Percentiles rank a stretch among this genome's conserved stretches.
Conservation (phyloP, 2,888 invertebrate genomes). For the Labia minor region DNA sequence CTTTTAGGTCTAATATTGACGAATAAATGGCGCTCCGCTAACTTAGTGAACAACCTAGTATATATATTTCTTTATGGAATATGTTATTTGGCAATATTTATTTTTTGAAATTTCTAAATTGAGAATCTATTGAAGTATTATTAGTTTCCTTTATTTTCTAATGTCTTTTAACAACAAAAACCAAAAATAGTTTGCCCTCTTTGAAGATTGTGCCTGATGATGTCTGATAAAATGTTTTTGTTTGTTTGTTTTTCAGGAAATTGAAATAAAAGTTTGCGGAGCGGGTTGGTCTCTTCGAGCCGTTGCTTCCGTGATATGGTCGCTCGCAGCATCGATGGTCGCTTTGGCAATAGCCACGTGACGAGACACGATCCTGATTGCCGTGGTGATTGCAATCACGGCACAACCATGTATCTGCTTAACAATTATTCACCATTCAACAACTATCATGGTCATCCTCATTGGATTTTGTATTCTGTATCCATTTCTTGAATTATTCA, state of each 20-base stretch:
- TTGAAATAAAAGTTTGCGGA: conserved; percentile 39
- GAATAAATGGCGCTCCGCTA: too few relatives aligned
- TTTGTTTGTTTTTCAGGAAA: conserved; percentile 38
- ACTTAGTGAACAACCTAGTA: too few relatives aligned
- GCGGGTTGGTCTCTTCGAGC: conserved; percentile 13
- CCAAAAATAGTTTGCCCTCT: too few relatives aligned
- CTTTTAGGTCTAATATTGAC: too few relatives aligned
- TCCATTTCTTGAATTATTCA: not conserved
- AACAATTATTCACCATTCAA: not conserved
- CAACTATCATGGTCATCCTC: not conserved
- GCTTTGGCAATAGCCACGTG: not conserved
- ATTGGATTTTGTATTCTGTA: not conserved
- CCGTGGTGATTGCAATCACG: not conserved
- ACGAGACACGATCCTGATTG: not conserved
- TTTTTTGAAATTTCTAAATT: too few relatives aligned
- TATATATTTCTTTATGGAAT: too few relatives aligned
- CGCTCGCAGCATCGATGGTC: not conserved
- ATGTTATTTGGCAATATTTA: too few relatives aligned
- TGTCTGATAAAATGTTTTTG: too few relatives aligned
- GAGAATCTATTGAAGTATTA: too few relatives aligned
- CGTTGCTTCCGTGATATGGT: not conserved
- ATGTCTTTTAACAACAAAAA: too few relatives aligned
- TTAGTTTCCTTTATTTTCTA: too few relatives aligned
- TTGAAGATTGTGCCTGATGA: too few relatives aligned
- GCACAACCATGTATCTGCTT: not conserved